Evolutionary conservation across 1,140 invertebrate species (phyloP), one percentile per base, ranked within the genome.

Genomic region (Aethina tumida): DNA sequence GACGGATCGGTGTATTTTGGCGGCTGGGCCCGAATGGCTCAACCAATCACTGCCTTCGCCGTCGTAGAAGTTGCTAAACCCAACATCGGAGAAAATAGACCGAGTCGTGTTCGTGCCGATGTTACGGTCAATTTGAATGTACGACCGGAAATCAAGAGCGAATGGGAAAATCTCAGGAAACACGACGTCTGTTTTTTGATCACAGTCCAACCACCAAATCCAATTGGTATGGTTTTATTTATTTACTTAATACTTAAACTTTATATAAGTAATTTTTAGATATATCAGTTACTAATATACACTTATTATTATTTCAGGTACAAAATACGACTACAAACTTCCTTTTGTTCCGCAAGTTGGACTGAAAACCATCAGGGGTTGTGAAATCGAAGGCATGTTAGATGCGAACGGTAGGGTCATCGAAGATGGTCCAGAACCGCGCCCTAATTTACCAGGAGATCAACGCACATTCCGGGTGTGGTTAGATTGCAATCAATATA

Each of bases 351-450:
- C 85, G 1, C 89, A 96, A 71, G 87, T 94, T 21, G 92, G 94
- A 1, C 68, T 99, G 28, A 75, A 78, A 1, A 89, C 81, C 58
- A 91, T 99, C 0, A 71, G 97, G 22, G 97, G 97, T 0, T 99
- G 97, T 68, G 97, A 99, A 67, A 81, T 99, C 14, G 95, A 99
- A 66, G 96, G 96, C 9, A 92, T 99, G 87, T 63, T 99, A n/a
- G 94, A 98, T 62, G 80, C 81, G 12, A 86, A 88, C 47, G 96
- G 96, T 0, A 75, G 92, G 46, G 85, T 99, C 1, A 95, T 99
- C 36, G 96, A 99, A 64, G 96, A 99, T 65, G 91, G 87, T 0
- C 84, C 91, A 0, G 91, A 96, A 48, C 91, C 91, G 1, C 72
- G 80, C 42, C 89, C 90, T 0, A 68, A 79, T 43, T 63, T 97